Evolutionary conservation across 2,797 vertebrate species (phyloP).

Genomic region (Halcyon leucocephala): DNA sequence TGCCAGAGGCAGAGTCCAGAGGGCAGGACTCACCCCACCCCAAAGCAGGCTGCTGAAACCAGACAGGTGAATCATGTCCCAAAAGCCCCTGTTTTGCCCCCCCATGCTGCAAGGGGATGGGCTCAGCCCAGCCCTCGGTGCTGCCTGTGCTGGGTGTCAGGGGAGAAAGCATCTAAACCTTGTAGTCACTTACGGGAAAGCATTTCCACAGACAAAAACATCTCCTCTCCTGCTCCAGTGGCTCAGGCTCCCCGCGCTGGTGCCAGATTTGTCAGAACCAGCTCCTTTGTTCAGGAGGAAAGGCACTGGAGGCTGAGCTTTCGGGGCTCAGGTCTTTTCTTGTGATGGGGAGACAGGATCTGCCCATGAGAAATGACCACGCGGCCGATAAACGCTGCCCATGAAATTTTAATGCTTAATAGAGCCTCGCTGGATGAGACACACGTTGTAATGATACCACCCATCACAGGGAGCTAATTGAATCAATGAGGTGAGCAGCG

Average conservation of each 20-base stretch:
- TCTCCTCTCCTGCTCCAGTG: fast-evolving
- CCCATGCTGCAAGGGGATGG: fast-evolving
- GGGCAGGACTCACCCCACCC: neutral
- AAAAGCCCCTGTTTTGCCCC: fast-evolving
- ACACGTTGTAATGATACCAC: neutral
- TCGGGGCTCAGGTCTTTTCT: neutral
- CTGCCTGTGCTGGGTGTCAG: fast-evolving
- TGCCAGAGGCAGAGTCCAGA: neutral
- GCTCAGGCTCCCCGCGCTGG: neutral
- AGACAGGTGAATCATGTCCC: fast-evolving
- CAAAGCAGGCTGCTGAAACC: neutral
- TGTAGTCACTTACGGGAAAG: fast-evolving
- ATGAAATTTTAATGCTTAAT: neutral
- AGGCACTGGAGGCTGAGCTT: neutral
- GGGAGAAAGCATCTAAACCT: neutral
- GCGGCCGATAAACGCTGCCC: neutral
- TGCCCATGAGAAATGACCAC: neutral
- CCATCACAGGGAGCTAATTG: neutral
- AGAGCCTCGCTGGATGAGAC: neutral
- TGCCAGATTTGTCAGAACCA: neutral
- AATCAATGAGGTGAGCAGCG: neutral
- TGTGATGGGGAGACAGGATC: fast-evolving
- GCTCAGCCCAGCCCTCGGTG: neutral
- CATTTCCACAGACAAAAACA: fast-evolving
- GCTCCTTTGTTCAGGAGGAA: neutral